Evolutionary conservation across 2,888 invertebrate species (phyloP).

Genomic region (Hecatera dysodea): DNA sequence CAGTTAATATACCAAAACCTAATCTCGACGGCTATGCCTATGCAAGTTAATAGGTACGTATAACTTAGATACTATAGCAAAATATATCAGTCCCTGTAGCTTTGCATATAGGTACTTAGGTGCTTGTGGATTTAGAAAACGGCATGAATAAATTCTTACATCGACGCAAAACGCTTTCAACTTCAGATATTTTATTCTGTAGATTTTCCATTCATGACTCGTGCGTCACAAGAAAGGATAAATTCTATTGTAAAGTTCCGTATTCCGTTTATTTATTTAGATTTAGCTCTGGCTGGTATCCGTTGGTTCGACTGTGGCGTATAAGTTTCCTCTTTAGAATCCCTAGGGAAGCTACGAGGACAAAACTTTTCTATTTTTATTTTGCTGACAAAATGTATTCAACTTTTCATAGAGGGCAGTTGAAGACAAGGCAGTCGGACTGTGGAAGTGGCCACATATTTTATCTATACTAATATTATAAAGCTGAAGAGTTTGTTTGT

Average conservation of each 20-base stretch:
- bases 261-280: conserved; percentile 39
- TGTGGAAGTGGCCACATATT: not conserved
- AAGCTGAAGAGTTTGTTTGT: too few relatives aligned
- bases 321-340: conserved; percentile 17
- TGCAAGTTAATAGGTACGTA: too few relatives aligned
- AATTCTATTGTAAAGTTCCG: conserved; percentile 14
- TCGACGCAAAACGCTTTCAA: not conserved
- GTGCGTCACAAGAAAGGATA: conserved; percentile 23
- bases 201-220: conserved; percentile 25
- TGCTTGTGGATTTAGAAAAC: not conserved
- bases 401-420: conserved; percentile 17
- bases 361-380: conserved; percentile 28
- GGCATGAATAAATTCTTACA: conserved; percentile 6
- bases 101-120: too few relatives aligned
- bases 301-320: not conserved
- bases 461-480: too few relatives aligned
- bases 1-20: too few relatives aligned
- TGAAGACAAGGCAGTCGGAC: not conserved
- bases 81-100: too few relatives aligned
- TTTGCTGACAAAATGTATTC: conserved; percentile 30
- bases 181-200: conserved; percentile 5
- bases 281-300: conserved; percentile 1
- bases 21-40: too few relatives aligned
- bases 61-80: too few relatives aligned
- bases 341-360: conserved; percentile 20